Percentiles rank a stretch among this genome's conserved stretches.
Evolutionary conservation across 2,797 vertebrate species (phyloP).

Genomic region (Scolopax bukidnonensis): DNA sequence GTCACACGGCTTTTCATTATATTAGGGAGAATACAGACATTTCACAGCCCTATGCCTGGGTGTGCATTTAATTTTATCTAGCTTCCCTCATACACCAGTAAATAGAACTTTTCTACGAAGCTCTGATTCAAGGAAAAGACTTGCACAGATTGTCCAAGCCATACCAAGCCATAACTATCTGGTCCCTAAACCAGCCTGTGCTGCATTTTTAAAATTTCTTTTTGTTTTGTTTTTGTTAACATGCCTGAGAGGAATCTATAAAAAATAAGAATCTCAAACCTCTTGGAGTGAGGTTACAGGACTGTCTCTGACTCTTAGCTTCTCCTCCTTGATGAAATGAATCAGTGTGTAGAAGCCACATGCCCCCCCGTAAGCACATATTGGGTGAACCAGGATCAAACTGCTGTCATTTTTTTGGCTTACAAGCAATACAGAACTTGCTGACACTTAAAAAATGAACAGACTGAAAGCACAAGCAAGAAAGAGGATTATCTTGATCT

Average conservation of each 20-base stretch:
- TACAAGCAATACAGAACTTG: background rate
- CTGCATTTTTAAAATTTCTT: background rate
- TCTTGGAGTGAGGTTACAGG: background rate
- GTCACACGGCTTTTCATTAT: slow-evolving; percentile 30
- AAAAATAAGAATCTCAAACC: background rate
- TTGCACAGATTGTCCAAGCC: background rate
- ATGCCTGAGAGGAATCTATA: background rate
- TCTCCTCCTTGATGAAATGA: background rate
- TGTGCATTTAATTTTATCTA: background rate
- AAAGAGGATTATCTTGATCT: background rate
- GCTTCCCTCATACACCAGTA: background rate
- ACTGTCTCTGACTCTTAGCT: background rate
- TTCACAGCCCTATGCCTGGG: background rate
- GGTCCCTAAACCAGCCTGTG: background rate
- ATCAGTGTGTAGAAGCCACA: background rate
- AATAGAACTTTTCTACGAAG: background rate
- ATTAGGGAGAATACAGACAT: background rate
- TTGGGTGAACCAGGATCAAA: slow-evolving; percentile 20
- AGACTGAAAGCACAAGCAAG: background rate
- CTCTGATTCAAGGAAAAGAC: background rate
- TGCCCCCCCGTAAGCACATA: background rate
- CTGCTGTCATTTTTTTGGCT: slow-evolving; percentile 22
- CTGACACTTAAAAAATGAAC: background rate
- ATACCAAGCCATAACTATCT: background rate
- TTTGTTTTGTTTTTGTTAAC: background rate